Evolutionary conservation across 2,113 vertebrate species (phyloP).

Genomic region (Alosa alosa): DNA sequence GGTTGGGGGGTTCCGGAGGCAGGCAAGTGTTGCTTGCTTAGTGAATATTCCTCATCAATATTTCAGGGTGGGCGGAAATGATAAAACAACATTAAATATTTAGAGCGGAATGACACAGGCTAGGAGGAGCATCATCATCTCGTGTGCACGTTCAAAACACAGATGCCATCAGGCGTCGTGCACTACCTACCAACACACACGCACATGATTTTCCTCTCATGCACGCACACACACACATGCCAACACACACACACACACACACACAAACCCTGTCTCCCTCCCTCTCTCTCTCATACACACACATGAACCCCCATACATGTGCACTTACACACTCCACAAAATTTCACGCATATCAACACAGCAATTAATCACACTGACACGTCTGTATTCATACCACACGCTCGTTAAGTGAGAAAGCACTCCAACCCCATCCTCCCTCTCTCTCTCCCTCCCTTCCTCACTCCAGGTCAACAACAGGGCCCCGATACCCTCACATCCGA

Average conservation of each 20-base stretch:
- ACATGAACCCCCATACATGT: not conserved
- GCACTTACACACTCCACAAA: not conserved
- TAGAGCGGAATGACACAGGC: not conserved
- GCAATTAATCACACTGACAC: not conserved
- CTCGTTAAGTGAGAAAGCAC: not conserved
- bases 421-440: not conserved
- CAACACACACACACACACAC: not conserved
- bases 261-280: not conserved
- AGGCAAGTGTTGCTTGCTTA: not conserved
- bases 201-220: not conserved
- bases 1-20: not conserved
- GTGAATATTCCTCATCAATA: not conserved
- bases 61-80: not conserved
- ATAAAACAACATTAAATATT: conserved; percentile 13
- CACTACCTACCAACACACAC: not conserved
- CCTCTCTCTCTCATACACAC: not conserved
- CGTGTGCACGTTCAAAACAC: not conserved
- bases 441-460: not conserved
- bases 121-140: not conserved
- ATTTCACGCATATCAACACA: not conserved
- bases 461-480: not conserved
- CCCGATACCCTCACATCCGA: not conserved
- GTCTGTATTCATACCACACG: not conserved
- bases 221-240: not conserved
- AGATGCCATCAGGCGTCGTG: not conserved